phyloP scores from a whole-genome alignment of 2,113 vertebrate species.

The Lagenorhynchus albirostris region DNA sequence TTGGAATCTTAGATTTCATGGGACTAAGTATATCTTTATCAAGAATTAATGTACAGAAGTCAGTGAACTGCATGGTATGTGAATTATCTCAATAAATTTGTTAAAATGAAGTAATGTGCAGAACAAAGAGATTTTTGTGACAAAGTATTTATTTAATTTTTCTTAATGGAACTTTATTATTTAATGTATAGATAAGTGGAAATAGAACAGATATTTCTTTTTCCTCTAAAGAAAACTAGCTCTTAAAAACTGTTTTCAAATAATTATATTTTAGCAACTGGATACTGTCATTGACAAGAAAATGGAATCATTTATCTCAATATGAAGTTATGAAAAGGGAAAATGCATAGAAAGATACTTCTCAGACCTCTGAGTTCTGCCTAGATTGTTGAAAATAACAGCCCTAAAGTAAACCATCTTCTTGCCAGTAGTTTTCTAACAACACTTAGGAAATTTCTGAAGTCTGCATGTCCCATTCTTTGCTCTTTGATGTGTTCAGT shows the following conservation, averaged over 20 bases:
- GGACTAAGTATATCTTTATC: background rate
- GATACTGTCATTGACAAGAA: background rate
- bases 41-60: background rate
- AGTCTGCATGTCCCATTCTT: background rate
- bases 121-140: background rate
- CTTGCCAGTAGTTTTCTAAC: background rate
- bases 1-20: background rate
- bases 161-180: background rate
- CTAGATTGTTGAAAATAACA: background rate
- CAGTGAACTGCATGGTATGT: background rate
- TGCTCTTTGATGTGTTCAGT: background rate
- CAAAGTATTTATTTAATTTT: background rate
- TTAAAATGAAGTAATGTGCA: background rate
- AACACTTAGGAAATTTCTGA: background rate
- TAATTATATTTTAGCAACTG: background rate
- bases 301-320: background rate
- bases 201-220: background rate
- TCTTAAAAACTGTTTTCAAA: background rate
- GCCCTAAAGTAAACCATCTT: background rate
- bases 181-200: background rate
- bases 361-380: background rate
- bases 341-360: background rate
- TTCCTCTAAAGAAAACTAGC: background rate
- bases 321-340: background rate
- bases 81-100: background rate